Percentiles rank a stretch among this genome's conserved stretches.
phyloP scores from a whole-genome alignment of 2,113 vertebrate species.

The Atlantisia rogersi region DNA sequence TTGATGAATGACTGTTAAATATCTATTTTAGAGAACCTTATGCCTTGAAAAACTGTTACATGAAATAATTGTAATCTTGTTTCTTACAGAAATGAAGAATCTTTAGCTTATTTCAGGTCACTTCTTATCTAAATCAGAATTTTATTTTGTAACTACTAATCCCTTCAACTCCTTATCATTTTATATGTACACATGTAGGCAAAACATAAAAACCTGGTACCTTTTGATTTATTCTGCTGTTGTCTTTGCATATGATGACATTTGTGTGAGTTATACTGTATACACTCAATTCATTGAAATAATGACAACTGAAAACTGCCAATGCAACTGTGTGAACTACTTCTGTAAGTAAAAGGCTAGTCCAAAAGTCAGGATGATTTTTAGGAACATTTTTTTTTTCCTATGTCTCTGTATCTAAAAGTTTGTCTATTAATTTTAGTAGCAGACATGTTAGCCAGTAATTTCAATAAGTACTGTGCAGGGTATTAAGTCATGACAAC shows the following conservation, averaged over 20 bases:
- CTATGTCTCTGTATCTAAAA: neutral
- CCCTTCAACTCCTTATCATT: neutral
- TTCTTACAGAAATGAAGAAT: neutral
- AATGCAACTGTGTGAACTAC: neutral
- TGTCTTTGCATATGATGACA: neutral
- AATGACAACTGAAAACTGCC: neutral
- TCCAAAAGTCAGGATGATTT: neutral
- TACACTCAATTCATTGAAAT: neutral
- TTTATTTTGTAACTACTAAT: neutral
- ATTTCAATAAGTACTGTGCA: neutral
- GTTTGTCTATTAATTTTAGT: neutral
- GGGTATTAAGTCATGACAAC: neutral
- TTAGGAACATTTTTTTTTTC: neutral
- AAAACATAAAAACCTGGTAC: neutral
- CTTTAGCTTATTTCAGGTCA: neutral
- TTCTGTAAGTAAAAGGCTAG: neutral
- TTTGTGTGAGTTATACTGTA: neutral
- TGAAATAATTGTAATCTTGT: neutral
- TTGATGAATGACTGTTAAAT: neutral
- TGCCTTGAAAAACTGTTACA: neutral
- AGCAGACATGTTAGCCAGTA: neutral
- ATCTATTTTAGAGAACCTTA: neutral
- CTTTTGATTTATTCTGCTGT: neutral
- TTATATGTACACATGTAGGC: neutral
- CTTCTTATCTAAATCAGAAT: neutral